phyloP scores from a whole-genome alignment of 2,113 vertebrate genomes.

The Epinephelus lanceolatus region DNA sequence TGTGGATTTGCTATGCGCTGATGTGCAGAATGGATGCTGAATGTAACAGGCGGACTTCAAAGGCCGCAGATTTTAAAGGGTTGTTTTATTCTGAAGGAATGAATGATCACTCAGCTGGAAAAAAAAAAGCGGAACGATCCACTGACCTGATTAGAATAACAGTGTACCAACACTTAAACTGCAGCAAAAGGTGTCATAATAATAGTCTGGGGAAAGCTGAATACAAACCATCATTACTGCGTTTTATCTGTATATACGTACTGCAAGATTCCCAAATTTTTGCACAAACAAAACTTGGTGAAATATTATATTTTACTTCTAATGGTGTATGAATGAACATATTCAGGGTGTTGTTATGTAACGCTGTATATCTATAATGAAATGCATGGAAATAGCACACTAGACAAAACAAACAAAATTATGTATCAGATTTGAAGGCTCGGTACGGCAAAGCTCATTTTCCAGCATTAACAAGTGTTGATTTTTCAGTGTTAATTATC shows the following conservation, averaged over 20 bases:
- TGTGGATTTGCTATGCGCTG: conserved; percentile 21
- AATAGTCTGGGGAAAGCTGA: background rate
- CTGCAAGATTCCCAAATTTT: background rate
- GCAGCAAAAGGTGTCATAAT: background rate
- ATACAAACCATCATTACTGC: background rate
- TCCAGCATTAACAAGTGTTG: conserved; percentile 5
- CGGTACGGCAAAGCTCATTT: background rate
- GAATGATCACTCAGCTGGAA: conserved; percentile 51
- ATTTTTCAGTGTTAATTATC: conserved; percentile 9
- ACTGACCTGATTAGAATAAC: conserved; percentile 51
- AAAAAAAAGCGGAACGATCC: conserved; percentile 50
- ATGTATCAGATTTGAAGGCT: background rate
- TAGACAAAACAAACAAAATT: background rate
- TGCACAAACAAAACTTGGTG: background rate
- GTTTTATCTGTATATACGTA: background rate
- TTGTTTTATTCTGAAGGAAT: conserved; percentile 59
- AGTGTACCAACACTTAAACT: conserved; percentile 5
- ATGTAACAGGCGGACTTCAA: conserved; percentile 42
- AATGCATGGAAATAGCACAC: background rate
- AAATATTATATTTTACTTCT: background rate
- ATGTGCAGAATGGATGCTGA: conserved; percentile 49
- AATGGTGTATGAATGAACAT: background rate
- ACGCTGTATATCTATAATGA: background rate
- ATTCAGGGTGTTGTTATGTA: background rate
- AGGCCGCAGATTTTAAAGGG: conserved; percentile 38